Conservation (phyloP, 2,797 vertebrate genomes). For the Lacerta agilis region DNA sequence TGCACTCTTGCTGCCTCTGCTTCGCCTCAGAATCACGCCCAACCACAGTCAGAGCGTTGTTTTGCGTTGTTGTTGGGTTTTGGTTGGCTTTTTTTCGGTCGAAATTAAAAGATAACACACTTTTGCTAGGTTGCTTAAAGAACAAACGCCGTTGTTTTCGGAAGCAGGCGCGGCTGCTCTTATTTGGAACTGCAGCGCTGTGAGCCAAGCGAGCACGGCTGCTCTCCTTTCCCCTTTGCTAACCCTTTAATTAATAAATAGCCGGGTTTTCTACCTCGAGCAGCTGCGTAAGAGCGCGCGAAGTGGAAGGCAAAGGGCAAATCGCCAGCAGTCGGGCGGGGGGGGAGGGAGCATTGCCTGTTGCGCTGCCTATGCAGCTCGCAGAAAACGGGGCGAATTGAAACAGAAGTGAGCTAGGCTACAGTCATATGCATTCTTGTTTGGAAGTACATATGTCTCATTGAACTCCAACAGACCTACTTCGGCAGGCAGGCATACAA, state of each 20-base stretch:
- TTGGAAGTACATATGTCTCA: too few relatives aligned
- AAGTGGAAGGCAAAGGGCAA: background rate
- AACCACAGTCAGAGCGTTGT: background rate
- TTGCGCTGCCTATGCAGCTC: background rate
- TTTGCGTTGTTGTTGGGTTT: background rate
- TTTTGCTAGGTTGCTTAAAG: background rate
- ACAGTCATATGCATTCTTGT: too few relatives aligned
- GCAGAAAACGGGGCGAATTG: background rate
- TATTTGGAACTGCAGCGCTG: background rate
- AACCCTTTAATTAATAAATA: background rate
- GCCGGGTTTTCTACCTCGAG: background rate
- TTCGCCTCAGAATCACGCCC: background rate
- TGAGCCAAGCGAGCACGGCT: too few relatives aligned
- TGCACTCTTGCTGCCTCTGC: background rate
- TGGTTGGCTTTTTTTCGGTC: too few relatives aligned
- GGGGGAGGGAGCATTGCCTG: background rate
- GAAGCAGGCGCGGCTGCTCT: background rate
- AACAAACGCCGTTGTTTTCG: background rate
- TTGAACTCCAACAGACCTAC: too few relatives aligned
- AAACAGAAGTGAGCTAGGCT: background rate
- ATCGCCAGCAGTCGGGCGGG: too few relatives aligned
- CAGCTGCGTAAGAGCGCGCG: background rate
- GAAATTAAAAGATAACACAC: background rate
- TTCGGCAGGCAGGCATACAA: too few relatives aligned
- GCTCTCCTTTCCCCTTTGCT: background rate